These are phyloP conservation scores for Clusia tigrina DNA, from an alignment of 2,888 invertebrate genomes.

Conservation along the genomic window DNA sequence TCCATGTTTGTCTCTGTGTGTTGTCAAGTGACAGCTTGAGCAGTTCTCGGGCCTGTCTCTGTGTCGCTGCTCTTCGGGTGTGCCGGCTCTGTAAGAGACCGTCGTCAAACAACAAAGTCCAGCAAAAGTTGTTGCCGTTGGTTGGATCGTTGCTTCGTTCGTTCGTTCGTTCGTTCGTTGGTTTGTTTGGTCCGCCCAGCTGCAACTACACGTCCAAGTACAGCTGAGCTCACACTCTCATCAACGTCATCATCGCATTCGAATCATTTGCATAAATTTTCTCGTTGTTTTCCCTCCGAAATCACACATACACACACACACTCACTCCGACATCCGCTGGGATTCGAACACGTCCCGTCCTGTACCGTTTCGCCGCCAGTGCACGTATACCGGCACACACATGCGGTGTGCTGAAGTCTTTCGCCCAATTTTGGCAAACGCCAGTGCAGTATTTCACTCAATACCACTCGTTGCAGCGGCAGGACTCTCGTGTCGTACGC, in stretches of 20 bases:
- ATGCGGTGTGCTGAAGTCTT: not conserved
- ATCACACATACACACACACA: not conserved
- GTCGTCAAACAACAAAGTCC: too few relatives aligned
- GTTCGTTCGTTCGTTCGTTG: too few relatives aligned
- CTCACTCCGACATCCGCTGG: not conserved
- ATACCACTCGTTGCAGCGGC: not conserved
- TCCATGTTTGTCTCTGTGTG: not conserved
- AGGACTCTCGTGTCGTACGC: not conserved
- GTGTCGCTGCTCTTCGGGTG: not conserved
- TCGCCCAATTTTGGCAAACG: not conserved
- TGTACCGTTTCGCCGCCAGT: too few relatives aligned
- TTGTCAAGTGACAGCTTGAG: constrained; percentile 3
- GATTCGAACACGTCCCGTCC: not conserved
- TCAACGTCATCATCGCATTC: constrained; percentile 1
- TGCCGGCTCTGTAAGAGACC: not conserved
- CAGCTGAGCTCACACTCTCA: not conserved
- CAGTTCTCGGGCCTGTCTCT: too few relatives aligned
- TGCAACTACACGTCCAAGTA: too few relatives aligned
- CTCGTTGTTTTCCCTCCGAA: not conserved
- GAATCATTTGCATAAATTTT: constrained; percentile 6
- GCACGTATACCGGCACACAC: not conserved
- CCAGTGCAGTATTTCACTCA: not conserved
- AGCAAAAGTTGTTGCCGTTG: not conserved
- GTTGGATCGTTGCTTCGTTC: too few relatives aligned
- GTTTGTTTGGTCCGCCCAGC: too few relatives aligned